These are phyloP conservation scores for Crypturellus tataupa DNA, from an alignment of 2,797 vertebrate genomes.

Conservation along the genomic window DNA sequence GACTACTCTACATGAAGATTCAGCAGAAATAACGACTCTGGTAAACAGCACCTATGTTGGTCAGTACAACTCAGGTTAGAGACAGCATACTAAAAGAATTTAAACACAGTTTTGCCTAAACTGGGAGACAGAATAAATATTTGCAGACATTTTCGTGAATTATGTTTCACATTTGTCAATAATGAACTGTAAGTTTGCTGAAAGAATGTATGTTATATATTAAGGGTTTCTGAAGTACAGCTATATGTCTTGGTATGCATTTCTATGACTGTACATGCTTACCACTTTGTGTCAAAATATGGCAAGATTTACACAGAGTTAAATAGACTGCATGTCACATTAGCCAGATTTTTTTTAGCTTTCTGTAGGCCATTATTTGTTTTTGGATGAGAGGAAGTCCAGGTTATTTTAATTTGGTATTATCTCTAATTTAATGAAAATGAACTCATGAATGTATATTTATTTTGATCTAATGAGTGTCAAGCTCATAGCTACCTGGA, in stretches of 20 bases:
- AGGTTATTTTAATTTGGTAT: slow-evolving; percentile 2
- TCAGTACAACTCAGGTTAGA: neutral
- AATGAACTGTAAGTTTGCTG: neutral
- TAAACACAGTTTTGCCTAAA: neutral
- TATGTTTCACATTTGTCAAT: neutral
- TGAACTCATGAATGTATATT: neutral
- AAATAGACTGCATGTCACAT: neutral
- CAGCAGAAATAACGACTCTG: neutral
- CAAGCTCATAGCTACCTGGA: slow-evolving; percentile 5
- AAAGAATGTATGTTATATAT: neutral
- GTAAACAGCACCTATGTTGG: neutral
- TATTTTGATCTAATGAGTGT: neutral
- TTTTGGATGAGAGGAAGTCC: neutral
- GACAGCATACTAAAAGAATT: neutral
- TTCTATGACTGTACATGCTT: neutral
- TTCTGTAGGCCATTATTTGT: neutral
- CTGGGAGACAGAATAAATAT: neutral
- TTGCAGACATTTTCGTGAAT: neutral
- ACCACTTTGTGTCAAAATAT: neutral
- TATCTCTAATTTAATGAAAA: neutral
- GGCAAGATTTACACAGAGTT: neutral
- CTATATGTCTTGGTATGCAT: neutral
- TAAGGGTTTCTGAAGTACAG: neutral
- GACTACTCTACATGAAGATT: neutral
- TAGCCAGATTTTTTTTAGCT: neutral